Base-by-base conservation (phyloP, 2,113 vertebrate genomes). In the Glaucidium brasilianum region DNA sequence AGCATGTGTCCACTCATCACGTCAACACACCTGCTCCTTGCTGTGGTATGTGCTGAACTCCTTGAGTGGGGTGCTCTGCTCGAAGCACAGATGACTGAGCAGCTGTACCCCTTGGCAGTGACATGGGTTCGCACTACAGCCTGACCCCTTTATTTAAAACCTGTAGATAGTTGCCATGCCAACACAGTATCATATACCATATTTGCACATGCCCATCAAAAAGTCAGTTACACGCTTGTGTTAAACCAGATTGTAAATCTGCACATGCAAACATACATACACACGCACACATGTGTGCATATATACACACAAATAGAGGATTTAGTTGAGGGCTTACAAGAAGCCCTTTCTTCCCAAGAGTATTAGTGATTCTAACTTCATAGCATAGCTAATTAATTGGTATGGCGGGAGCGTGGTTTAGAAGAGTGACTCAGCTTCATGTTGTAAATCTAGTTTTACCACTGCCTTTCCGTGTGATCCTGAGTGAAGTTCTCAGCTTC, bases 381-480 rank as follows among this genome's bases (percentile, higher is more conserved):
- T 34, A 49, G 69, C 52, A 26, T 50, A 85, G 53, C 53, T 72
- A 62, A 90, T 25, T 81, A 87, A 92, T 76, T 58, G 64, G 73
- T 77, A 29, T 30, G 53, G 29, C 58, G 85, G 64, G 39, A 94
- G 50, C 9, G 20, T 50, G 49, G 86, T 90, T 91, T 66, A 66
- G 58, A 92, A 66, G 85, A 88, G 74, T 94, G 91, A 94, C 73
- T 94, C 92, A 90, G 49, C 66, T 85, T 62, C 34, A 11, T 22
- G 91, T 37, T 91, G 89, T 92, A 69, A 73, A 73, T 91, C 95
- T 41, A 85, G 86, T 95, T 92, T 90, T 91, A 27, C 89, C 23
- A 55, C 77, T 87, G 91, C 88, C 50, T 74, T 6, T 6, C 30
- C 23, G 20, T 34, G 49, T 68, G 53, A 94, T 75, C 60, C 64